phyloP scores from a whole-genome alignment of 1,140 invertebrate species.

The Trichoplusia ni region DNA sequence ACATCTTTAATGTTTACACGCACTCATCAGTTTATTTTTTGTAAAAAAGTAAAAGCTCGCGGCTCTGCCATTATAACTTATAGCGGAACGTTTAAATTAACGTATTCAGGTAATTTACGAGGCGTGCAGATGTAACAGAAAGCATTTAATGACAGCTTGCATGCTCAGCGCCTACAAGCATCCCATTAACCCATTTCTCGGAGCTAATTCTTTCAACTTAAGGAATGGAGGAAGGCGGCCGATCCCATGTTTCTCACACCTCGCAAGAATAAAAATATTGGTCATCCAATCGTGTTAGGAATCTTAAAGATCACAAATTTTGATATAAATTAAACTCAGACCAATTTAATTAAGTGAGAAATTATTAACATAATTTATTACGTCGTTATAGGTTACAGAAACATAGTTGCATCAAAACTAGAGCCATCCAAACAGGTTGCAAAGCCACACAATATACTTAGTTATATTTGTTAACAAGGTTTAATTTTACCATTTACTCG shows the following conservation, averaged over 20 bases:
- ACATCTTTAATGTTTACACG: slow-evolving; percentile 8
- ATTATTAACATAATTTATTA: slow-evolving; percentile 17
- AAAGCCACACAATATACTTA: slow-evolving; percentile 33
- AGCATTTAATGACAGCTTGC: slow-evolving; percentile 23
- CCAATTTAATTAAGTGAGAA: not conserved
- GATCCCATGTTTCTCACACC: not conserved
- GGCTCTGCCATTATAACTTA: not conserved
- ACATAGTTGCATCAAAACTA: not conserved
- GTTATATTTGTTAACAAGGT: slow-evolving; percentile 38
- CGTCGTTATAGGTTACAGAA: not conserved
- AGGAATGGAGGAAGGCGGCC: not conserved
- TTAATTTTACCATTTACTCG: slow-evolving; percentile 52
- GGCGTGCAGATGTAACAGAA: slow-evolving; percentile 25
- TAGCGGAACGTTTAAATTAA: slow-evolving; percentile 19
- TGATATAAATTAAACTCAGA: slow-evolving; percentile 7
- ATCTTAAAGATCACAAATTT: slow-evolving; percentile 4
- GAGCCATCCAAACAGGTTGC: slow-evolving; percentile 27
- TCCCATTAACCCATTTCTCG: slow-evolving; percentile 26
- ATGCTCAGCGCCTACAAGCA: slow-evolving; percentile 20
- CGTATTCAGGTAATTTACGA: slow-evolving; percentile 12
- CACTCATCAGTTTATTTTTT: not conserved
- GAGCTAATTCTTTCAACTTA: slow-evolving; percentile 13
- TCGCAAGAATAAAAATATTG: not conserved
- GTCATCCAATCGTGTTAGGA: slow-evolving; percentile 8
- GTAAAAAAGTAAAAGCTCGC: not conserved